Percentiles rank a stretch among this genome's conserved stretches.
phyloP scores from a whole-genome alignment of 1,140 invertebrate species.

The Hylaeus volcanicus region DNA sequence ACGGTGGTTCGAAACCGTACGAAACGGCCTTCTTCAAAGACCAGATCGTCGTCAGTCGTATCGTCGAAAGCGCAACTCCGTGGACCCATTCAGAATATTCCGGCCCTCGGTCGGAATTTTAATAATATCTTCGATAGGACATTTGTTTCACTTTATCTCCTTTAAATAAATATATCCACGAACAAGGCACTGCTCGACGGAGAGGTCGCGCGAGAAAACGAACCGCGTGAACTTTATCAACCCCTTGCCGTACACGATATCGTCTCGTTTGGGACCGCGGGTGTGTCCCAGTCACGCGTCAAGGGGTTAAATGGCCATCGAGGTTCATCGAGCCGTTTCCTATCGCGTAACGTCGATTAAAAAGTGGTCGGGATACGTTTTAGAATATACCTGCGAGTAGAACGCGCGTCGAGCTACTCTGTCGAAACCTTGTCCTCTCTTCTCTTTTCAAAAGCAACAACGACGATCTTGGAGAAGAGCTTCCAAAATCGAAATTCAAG shows the following conservation, averaged over 20 bases:
- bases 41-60: conserved; percentile 17
- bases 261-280: no score
- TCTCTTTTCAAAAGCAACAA: not conserved
- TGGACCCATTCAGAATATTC: conserved; percentile 69
- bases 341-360: conserved; percentile 59
- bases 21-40: conserved; percentile 3
- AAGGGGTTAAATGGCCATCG: conserved; percentile 15
- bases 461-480: not conserved
- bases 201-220: conserved; percentile 38
- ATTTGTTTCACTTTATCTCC: conserved; percentile 47
- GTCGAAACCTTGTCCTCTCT: not conserved
- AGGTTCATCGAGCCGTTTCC: conserved; percentile 50
- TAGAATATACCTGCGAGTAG: conserved; percentile 54
- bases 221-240: conserved; percentile 13
- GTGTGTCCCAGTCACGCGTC: no score
- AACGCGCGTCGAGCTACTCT: conserved; percentile 19
- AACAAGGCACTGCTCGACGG: conserved; percentile 76
- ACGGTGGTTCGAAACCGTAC: not conserved
- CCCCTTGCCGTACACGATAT: no score
- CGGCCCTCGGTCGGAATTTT: conserved; percentile 67
- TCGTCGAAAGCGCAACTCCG: conserved; percentile 61
- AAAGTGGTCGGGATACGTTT: conserved; percentile 62
- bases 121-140: conserved; percentile 53
- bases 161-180: conserved; percentile 74
- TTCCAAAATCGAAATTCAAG: not conserved